Evolutionary conservation across 35 echinoderm and acorn worm genomes (phyloP).

Genomic region (Strongylocentrotus purpuratus): DNA sequence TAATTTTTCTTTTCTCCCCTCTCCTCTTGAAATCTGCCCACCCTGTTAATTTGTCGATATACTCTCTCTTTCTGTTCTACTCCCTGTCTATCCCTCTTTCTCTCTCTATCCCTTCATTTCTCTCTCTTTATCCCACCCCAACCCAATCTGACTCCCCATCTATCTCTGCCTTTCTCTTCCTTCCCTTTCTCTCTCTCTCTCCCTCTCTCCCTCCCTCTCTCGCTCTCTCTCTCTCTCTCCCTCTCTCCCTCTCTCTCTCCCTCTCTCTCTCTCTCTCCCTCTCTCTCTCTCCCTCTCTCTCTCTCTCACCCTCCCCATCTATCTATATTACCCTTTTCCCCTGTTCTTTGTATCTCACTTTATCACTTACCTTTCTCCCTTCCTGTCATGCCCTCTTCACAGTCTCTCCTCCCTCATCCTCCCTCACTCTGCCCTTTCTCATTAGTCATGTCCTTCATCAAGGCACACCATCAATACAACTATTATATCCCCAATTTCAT

Average conservation of each 20-base stretch:
- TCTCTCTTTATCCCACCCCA: neutral
- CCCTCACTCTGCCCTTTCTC: neutral
- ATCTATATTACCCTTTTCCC: neutral
- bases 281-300: neutral
- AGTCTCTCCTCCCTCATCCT: neutral
- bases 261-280: neutral
- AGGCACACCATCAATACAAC: neutral
- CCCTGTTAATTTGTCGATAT: neutral
- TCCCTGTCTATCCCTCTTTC: neutral
- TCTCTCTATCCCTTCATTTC: neutral
- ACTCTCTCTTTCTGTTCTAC: neutral
- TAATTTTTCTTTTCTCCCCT: neutral
- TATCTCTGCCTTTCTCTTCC: neutral
- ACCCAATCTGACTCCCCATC: too few species aligned
- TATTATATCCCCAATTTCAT: neutral
- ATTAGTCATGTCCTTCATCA: neutral
- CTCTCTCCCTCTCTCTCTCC: neutral
- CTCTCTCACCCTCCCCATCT: neutral
- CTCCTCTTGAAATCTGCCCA: neutral
- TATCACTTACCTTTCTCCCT: neutral
- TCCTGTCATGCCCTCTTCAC: neutral
- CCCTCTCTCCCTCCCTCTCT: neutral
- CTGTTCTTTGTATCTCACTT: constrained; percentile 34
- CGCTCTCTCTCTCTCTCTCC: neutral
- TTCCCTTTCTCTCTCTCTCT: neutral